Base-by-base conservation (phyloP, 2,113 vertebrate genomes). In the Burhinus oedicnemus region DNA sequence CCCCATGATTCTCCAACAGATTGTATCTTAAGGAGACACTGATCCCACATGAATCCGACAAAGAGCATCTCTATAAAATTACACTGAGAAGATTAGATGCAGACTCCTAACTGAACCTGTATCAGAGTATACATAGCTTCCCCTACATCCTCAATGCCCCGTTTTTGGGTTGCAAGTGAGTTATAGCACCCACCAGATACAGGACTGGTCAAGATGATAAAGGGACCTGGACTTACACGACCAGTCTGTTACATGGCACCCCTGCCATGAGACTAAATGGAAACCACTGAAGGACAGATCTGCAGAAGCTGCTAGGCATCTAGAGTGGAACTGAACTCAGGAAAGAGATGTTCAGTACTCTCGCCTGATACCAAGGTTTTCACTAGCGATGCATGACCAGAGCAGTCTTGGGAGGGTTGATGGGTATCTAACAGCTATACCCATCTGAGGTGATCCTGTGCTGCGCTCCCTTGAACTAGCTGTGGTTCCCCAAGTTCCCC, bases 341-440 rank as follows among this genome's bases (percentile, higher is more conserved):
- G 36, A 22, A 23, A 32, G 19, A 60, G 19, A 20, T 12, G 2
- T 6, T 29, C 54, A 49, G 21, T 5, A 15, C 14, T 40, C 26
- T 32, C 42, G 34, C 7, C 12, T 6, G 1, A 15, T 10, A 40
- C 8, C 52, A 76, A 55, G 11, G 36, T 3, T 45, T 27, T 55
- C 42, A 26, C 9, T 16, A 26, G 5, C 0, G 6, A 40, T 1
- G 2, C 54, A 25, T 1, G 26, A 38, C 14, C 42, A 25, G 8
- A 2, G 8, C 47, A 23, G 38, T 1, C 22, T 29, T 30, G 57
- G 40, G 40, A 65, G 45, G 17, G 45, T 36, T 40, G 27, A 51
- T 7, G 15, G 27, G 5, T 34, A 29, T 21, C 34, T 42, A 30
- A 32, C 15, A 29, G 54, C 26, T 47, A 17, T 3, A 17, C 5